These are phyloP conservation scores for Cataglyphis rosenhaueri DNA, from an alignment of 2,888 invertebrate genomes.

Conservation along the genomic window DNA sequence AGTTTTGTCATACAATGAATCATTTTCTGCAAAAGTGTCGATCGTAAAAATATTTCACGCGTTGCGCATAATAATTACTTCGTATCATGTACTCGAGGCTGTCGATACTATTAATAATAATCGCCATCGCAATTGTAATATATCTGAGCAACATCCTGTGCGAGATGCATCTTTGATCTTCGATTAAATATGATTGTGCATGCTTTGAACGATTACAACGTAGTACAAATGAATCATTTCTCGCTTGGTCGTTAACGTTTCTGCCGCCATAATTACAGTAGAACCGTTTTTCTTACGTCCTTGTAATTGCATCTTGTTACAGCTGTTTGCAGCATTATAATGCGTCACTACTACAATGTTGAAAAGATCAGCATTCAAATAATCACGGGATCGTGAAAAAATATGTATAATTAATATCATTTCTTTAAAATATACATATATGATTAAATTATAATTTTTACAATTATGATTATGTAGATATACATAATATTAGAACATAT, in stretches of 20 bases:
- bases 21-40: conserved; percentile 37
- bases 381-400: neutral
- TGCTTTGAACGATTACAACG: conserved; percentile 30
- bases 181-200: conserved; percentile 33
- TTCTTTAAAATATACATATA: neutral
- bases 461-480: neutral
- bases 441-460: neutral
- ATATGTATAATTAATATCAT: neutral
- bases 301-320: conserved; percentile 32
- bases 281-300: conserved; percentile 35
- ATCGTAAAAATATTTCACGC: conserved; percentile 35
- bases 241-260: conserved; percentile 39
- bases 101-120: conserved; percentile 35
- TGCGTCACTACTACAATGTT: neutral
- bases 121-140: conserved; percentile 39
- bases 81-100: neutral
- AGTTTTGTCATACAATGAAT: conserved; percentile 31
- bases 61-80: conserved; percentile 28
- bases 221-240: conserved; percentile 41
- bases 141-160: conserved; percentile 19
- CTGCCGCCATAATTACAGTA: conserved; percentile 39
- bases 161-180: conserved; percentile 1
- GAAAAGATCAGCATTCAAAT: neutral
- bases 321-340: conserved; percentile 16
- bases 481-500: neutral